Evolutionary conservation across 2,888 invertebrate species (phyloP).

Genomic region (Ligdia adustata): DNA sequence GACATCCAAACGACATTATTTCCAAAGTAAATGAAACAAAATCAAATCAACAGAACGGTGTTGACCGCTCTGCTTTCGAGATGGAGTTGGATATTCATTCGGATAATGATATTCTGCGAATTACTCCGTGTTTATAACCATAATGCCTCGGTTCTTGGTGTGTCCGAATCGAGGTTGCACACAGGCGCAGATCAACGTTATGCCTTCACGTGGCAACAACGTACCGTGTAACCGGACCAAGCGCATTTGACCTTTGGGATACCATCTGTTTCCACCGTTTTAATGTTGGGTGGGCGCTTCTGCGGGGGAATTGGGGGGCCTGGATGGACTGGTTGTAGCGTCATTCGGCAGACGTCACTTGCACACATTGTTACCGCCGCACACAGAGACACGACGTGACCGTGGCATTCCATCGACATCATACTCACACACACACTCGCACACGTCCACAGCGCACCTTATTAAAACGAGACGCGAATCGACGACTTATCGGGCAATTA

Average conservation of each 20-base stretch:
- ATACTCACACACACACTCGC: too few relatives aligned
- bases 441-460: slow-evolving; percentile 79
- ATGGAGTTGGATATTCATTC: slow-evolving; percentile 70
- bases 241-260: slow-evolving; percentile 51
- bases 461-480: slow-evolving; percentile 84
- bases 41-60: slow-evolving; percentile 53
- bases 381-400: slow-evolving; percentile 64
- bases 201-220: slow-evolving; percentile 79
- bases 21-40: slow-evolving; percentile 46
- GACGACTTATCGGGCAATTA: slow-evolving; percentile 84
- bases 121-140: slow-evolving; percentile 79
- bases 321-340: slow-evolving; percentile 50
- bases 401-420: slow-evolving; percentile 81
- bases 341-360: slow-evolving; percentile 81
- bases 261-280: slow-evolving; percentile 58
- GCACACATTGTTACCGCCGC: slow-evolving; percentile 62
- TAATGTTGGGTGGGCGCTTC: slow-evolving; percentile 36
- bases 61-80: slow-evolving; percentile 54
- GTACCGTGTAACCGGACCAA: slow-evolving; percentile 61
- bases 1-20: slow-evolving; percentile 31
- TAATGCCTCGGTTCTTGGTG: slow-evolving; percentile 70
- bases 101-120: slow-evolving; percentile 81
- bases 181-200: slow-evolving; percentile 64
- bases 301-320: slow-evolving; percentile 57
- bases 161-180: slow-evolving; percentile 82